phyloP scores from a whole-genome alignment of 2,888 invertebrate species.

The Leptopterna dolabrata region DNA sequence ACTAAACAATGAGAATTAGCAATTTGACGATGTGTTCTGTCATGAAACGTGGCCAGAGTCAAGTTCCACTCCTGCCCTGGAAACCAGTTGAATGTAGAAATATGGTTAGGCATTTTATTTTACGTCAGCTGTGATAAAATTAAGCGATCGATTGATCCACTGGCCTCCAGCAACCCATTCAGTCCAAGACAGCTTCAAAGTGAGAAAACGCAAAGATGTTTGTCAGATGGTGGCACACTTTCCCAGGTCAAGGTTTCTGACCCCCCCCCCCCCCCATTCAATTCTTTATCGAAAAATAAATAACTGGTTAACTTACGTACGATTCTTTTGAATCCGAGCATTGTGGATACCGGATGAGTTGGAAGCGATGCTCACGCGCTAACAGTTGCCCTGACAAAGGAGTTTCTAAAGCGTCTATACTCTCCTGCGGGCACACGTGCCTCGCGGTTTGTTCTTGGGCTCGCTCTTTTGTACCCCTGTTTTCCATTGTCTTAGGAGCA shows the following conservation, averaged over 20 bases:
- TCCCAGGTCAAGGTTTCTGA: conserved; percentile 10
- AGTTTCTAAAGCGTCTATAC: background rate
- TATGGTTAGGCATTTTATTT: background rate
- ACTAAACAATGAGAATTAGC: too few relatives aligned
- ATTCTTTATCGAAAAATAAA: background rate
- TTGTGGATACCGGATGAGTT: background rate
- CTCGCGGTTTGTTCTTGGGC: conserved; percentile 3
- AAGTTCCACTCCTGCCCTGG: background rate
- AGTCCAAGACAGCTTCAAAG: background rate
- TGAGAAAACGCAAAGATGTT: background rate
- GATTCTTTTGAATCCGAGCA: background rate
- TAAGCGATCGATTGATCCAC: background rate
- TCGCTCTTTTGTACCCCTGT: background rate
- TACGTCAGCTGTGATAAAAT: background rate
- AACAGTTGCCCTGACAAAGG: conserved; percentile 29
- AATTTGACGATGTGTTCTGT: background rate
- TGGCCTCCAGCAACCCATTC: background rate
- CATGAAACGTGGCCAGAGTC: background rate
- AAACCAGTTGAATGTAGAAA: background rate
- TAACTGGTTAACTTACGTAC: conserved; percentile 5
- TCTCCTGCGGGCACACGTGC: background rate
- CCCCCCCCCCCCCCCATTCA: background rate
- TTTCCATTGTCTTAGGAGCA: conserved; percentile 24
- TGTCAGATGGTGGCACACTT: conserved; percentile 22
- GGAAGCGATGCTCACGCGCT: conserved; percentile 18